Evolutionary conservation across 2,797 vertebrate genomes (phyloP), one percentile per base, ranked within the genome.

Genomic region (Choloepus didactylus): DNA sequence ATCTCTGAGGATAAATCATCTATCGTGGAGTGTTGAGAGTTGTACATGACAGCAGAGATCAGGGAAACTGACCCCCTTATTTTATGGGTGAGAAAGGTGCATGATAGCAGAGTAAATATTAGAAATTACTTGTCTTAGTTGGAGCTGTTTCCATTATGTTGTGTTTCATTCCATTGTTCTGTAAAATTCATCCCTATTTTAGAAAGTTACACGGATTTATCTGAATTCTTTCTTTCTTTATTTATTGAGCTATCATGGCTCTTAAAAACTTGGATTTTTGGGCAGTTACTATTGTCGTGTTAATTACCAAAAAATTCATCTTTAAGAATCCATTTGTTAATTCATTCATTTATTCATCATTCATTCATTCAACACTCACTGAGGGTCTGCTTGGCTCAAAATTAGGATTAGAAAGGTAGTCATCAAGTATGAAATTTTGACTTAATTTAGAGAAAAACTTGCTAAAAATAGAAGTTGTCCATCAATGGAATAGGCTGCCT

Each of bases 371-470:
- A 2, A 27, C 6, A 21, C 56, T 76, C 46, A 49, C 11, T 25
- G 70, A 84, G 9, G n/a, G 10, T 21, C 59, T 38, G 4, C 19
- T 25, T 93, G 86, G 41, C 23, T 23, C 16, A 9, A 35, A 51
- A 46, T 90, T 75, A 69, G 41, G 46, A 72, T 23, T 19, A 62
- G 49, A 86, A 54, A 54, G 51, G 51, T 54, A 49, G n/a, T 18
- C 14, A 10, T 54, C 44, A 79, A 15, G 15, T 23, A 10, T 51
- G 11, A 25, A 14, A 29, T 67, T 70, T 72, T 27, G 21, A 67
- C 51, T 88, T 72, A 66, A 44, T 77, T 56, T 72, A 69, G 70
- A 96, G 56, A 59, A 54, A 92, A 90, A n/a, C 16, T 79, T 73
- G n/a, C 35, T 69, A n/a, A 67, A 82, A 69, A 60, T 31, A 41